A percentile compares a stretch with the other conserved stretches of the same genome.
Evolutionary conservation across 53 echinoderm and acorn worm species (phyloP).

Genomic region (Astropecten irregularis): DNA sequence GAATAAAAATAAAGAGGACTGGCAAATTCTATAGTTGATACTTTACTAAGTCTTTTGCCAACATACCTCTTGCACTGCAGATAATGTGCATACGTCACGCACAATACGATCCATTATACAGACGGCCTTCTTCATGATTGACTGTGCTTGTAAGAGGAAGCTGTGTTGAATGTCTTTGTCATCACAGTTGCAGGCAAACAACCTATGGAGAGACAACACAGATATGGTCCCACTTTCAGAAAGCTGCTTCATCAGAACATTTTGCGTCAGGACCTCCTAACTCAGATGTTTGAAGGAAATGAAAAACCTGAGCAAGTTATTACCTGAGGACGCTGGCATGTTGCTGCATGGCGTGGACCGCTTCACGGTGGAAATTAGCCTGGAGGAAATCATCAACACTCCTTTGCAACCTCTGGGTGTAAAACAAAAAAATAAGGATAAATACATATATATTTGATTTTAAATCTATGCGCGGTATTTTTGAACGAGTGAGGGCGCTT

Average conservation of each 20-base stretch:
- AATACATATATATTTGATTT: too few relatives aligned
- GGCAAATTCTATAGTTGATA: too few relatives aligned
- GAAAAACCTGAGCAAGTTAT: too few relatives aligned
- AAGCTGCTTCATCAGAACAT: too few relatives aligned
- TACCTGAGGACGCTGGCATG: constrained; percentile 88
- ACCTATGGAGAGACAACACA: constrained; percentile 34
- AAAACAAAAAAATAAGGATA: too few relatives aligned
- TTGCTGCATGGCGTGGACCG: constrained; percentile 83
- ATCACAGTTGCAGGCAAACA: constrained; percentile 92
- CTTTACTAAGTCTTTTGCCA: too few relatives aligned
- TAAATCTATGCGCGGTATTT: too few relatives aligned
- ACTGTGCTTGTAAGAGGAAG: constrained; percentile 79
- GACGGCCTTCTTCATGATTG: constrained; percentile 74
- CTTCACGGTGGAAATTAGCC: constrained; percentile 69
- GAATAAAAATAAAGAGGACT: too few relatives aligned
- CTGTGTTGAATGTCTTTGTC: constrained; percentile 85
- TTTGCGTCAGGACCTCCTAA: too few relatives aligned
- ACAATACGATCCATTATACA: constrained; percentile 70
- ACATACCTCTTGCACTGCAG: constrained; percentile 72
- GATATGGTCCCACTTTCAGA: too few relatives aligned
- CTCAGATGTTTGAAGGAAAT: too few relatives aligned
- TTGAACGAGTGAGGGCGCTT: too few relatives aligned
- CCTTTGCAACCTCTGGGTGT: constrained; percentile 58
- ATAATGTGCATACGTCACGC: constrained; percentile 60
- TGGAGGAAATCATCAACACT: constrained; percentile 60